Conservation (phyloP, 2,797 vertebrate genomes). For the Petrocephalus sullivani region DNA sequence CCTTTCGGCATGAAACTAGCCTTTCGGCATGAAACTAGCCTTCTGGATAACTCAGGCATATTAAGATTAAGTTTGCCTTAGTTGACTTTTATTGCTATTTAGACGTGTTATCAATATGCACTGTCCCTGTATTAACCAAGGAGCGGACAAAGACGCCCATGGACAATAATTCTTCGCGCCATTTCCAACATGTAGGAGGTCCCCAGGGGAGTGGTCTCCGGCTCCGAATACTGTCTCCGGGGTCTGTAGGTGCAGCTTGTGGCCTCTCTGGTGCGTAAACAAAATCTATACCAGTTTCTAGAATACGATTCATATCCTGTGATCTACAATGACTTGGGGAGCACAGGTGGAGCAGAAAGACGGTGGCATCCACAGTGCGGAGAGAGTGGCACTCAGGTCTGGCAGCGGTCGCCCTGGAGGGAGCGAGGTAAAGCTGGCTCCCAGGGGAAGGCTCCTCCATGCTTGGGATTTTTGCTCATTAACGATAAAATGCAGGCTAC, state of each 20-base stretch:
- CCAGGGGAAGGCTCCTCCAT: neutral
- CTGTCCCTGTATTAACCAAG: neutral
- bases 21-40: neutral
- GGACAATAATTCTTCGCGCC: neutral
- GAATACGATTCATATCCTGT: neutral
- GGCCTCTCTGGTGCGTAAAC: neutral
- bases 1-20: neutral
- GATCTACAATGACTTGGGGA: neutral
- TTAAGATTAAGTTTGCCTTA: neutral
- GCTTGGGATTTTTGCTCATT: conserved; percentile 2
- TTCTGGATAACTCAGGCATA: neutral
- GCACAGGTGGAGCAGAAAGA: neutral
- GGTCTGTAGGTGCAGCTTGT: neutral
- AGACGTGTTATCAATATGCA: neutral
- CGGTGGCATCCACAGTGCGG: neutral
- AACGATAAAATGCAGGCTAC: conserved; percentile 8
- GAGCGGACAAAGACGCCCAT: neutral
- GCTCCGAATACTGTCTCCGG: neutral
- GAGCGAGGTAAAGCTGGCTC: conserved; percentile 11
- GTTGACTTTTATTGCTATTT: neutral
- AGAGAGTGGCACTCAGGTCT: neutral
- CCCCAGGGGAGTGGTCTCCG: neutral
- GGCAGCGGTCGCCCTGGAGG: neutral
- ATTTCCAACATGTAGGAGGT: neutral
- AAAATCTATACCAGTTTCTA: neutral